These are phyloP conservation scores for Cygnus olor DNA, from an alignment of 2,797 vertebrate species.

Conservation along the genomic window DNA sequence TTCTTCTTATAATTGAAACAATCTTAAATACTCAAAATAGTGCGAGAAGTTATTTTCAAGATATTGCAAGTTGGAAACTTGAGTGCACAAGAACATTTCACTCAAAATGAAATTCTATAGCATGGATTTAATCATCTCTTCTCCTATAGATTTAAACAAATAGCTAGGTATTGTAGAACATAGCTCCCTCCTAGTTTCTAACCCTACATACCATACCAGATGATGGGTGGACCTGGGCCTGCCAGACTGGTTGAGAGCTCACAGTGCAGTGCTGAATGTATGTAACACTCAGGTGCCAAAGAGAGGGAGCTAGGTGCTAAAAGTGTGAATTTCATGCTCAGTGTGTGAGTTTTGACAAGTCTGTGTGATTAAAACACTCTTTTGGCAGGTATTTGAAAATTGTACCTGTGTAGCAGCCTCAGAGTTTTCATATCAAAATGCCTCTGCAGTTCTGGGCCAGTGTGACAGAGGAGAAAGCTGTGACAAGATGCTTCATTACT, in stretches of 20 bases:
- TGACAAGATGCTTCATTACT: slow-evolving; percentile 86
- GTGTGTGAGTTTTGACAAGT: background rate
- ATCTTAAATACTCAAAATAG: background rate
- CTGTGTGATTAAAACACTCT: background rate
- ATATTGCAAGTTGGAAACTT: background rate
- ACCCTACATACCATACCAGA: fast-evolving
- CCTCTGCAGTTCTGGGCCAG: slow-evolving; percentile 85
- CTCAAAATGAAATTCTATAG: background rate
- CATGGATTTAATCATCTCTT: background rate
- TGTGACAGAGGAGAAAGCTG: slow-evolving; percentile 84
- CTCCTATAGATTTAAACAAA: background rate
- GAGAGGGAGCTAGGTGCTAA: background rate
- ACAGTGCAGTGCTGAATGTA: background rate
- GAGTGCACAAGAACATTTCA: background rate
- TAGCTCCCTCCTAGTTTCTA: background rate
- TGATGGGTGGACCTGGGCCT: background rate
- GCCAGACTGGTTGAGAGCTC: background rate
- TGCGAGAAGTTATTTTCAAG: background rate
- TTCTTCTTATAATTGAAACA: background rate
- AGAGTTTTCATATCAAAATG: slow-evolving; percentile 80
- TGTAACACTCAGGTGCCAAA: background rate
- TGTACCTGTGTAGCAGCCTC: slow-evolving; percentile 86
- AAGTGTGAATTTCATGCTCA: fast-evolving
- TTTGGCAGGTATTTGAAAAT: slow-evolving; percentile 87
- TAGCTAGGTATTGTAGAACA: fast-evolving